phyloP scores from a whole-genome alignment of 2,113 vertebrate genomes.

The Apteryx mantelli region DNA sequence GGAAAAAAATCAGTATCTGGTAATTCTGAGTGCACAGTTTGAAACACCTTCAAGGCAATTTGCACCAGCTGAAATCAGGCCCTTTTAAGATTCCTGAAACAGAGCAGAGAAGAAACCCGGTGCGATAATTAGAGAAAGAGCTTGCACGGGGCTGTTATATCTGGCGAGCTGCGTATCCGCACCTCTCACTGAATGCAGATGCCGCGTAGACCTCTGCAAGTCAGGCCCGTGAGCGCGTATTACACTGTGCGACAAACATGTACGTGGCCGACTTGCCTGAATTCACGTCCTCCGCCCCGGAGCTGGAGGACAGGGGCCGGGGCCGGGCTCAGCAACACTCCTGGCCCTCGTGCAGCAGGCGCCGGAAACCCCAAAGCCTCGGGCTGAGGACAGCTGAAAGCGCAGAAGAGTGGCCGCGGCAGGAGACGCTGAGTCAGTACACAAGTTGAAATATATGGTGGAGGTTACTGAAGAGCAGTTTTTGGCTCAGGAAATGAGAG shows the following conservation, averaged over 20 bases:
- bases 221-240: rapidly evolving
- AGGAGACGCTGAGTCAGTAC: neutral
- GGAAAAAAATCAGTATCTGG: rapidly evolving
- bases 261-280: neutral
- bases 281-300: neutral
- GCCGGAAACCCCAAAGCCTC: rapidly evolving
- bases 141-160: neutral
- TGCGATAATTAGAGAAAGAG: neutral
- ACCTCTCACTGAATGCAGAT: neutral
- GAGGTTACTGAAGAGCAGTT: neutral
- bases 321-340: neutral
- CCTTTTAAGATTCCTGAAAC: neutral
- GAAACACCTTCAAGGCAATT: neutral
- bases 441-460: neutral
- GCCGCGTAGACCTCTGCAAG: neutral
- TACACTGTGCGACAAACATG: rapidly evolving
- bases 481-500: neutral
- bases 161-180: rapidly evolving
- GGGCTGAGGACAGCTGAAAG: rapidly evolving
- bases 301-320: neutral
- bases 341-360: rapidly evolving
- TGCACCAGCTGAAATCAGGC: neutral
- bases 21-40: neutral
- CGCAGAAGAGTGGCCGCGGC: neutral
- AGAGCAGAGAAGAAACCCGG: neutral